Evolutionary conservation across 2,888 invertebrate genomes (phyloP).

Genomic region (Eubasilissa splendida): DNA sequence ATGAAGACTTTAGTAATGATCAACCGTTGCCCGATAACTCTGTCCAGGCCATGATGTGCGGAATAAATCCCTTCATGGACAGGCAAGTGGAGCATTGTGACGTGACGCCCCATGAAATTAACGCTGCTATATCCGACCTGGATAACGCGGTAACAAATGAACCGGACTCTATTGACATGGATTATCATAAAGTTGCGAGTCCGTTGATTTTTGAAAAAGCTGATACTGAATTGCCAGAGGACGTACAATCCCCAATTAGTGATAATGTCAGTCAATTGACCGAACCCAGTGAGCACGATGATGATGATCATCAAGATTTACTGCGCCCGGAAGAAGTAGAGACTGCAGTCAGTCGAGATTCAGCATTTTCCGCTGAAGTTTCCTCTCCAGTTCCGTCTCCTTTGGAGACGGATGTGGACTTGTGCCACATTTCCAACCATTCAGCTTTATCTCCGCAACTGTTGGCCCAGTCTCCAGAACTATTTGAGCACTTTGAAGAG

Average conservation of each 20-base stretch:
- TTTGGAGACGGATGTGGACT: constrained; percentile 39
- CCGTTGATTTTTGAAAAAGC: constrained; percentile 60
- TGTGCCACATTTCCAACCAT: constrained; percentile 43
- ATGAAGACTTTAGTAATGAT: constrained; percentile 66
- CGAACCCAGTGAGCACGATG: constrained; percentile 54
- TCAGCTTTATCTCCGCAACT: constrained; percentile 28
- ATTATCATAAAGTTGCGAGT: constrained; percentile 65
- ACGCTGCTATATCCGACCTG: constrained; percentile 60
- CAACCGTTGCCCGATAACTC: constrained; percentile 52
- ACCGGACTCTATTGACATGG: constrained; percentile 52
- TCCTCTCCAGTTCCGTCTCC: constrained; percentile 50
- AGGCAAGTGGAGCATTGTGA: constrained; percentile 19
- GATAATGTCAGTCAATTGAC: constrained; percentile 54
- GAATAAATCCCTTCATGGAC: constrained; percentile 48
- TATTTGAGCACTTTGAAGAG: constrained; percentile 58
- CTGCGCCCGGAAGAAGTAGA: constrained; percentile 25
- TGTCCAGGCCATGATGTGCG: constrained; percentile 21
- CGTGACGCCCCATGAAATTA: constrained; percentile 59
- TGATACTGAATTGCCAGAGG: constrained; percentile 54
- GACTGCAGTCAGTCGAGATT: constrained; percentile 46
- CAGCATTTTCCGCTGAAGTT: constrained; percentile 48
- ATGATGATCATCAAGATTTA: constrained; percentile 40
- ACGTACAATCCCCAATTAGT: constrained; percentile 46
- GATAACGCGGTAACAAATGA: constrained; percentile 61
- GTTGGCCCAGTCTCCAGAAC: constrained; percentile 23